These are phyloP conservation scores for Ancistrus triradiatus DNA, from an alignment of 2,113 vertebrate genomes.

Conservation along the genomic window DNA sequence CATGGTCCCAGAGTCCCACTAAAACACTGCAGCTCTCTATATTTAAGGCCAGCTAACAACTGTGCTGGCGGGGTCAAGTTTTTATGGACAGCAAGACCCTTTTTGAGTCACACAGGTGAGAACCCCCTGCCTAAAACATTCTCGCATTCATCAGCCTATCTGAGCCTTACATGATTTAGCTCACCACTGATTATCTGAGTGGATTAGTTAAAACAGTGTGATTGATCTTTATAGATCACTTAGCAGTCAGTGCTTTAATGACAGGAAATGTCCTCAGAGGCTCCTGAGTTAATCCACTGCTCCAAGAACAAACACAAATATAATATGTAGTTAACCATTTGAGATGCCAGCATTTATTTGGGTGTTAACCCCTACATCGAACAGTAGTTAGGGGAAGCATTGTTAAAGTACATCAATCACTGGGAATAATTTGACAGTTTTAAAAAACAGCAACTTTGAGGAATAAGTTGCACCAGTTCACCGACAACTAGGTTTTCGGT, in stretches of 20 bases:
- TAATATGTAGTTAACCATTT: no score
- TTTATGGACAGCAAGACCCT: constrained; percentile 37
- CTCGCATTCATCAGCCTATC: constrained; percentile 39
- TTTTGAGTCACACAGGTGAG: constrained; percentile 41
- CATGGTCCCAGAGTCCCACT: constrained; percentile 10
- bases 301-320: no score
- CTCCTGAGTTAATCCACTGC: no score
- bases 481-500: no score
- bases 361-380: no score
- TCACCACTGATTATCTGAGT: constrained; percentile 4
- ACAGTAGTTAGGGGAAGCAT: no score
- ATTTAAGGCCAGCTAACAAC: constrained; percentile 35
- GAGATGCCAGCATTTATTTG: no score
- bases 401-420: no score
- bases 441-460: no score
- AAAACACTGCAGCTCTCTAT: constrained; percentile 25
- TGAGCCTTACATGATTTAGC: not conserved
- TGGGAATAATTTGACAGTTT: no score
- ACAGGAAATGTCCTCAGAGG: not conserved
- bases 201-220: not conserved
- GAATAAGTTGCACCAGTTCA: no score
- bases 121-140: constrained; percentile 11
- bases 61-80: constrained; percentile 30
- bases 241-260: not conserved
- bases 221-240: not conserved